Conservation (phyloP, 2,113 vertebrate species). For the Heterocephalus glaber region DNA sequence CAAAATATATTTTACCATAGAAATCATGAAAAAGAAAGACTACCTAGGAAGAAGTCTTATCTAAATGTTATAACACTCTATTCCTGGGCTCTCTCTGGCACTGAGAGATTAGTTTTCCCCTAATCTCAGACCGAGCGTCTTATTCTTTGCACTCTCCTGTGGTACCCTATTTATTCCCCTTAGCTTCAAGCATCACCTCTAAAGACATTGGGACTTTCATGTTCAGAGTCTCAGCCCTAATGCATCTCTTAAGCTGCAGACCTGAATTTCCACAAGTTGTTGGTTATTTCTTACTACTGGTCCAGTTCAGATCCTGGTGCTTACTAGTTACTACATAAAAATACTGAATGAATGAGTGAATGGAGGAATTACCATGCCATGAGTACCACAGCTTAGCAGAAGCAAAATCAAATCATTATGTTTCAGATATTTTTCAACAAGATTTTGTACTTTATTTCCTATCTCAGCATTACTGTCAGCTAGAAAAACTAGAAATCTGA, state of each 20-base stretch:
- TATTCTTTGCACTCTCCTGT: not conserved
- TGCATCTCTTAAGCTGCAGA: not conserved
- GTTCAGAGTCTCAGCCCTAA: not conserved
- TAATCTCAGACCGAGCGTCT: not conserved
- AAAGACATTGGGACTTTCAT: not conserved
- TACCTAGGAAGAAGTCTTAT: not conserved
- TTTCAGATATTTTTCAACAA: not conserved
- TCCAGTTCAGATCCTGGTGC: not conserved
- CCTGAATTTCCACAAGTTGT: not conserved
- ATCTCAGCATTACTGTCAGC: not conserved
- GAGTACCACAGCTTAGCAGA: not conserved
- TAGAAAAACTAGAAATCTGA: constrained; percentile 46
- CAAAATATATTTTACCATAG: constrained; percentile 13
- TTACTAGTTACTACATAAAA: not conserved
- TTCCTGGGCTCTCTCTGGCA: not conserved
- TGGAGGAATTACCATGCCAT: not conserved
- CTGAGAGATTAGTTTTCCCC: not conserved
- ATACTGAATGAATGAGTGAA: not conserved
- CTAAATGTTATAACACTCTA: not conserved
- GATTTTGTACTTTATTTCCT: not conserved
- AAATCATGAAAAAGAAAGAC: not conserved
- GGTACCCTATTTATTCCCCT: not conserved
- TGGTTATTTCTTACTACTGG: not conserved
- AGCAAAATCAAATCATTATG: not conserved
- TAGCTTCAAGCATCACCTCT: not conserved